Conservation (phyloP, 2,888 invertebrate species). For the Erebia aethiops region DNA sequence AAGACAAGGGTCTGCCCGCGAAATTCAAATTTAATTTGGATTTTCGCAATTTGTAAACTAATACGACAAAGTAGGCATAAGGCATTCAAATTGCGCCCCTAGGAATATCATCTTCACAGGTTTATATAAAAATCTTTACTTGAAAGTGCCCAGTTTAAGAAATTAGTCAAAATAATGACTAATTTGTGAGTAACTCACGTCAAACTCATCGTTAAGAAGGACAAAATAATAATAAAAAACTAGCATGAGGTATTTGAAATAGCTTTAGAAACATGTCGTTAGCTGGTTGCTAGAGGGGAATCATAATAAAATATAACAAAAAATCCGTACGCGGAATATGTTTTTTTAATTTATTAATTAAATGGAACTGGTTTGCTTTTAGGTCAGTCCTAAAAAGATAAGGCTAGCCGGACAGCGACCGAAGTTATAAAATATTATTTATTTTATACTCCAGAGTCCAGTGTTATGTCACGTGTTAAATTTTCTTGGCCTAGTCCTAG, state of each 20-base stretch:
- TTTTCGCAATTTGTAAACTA: too few relatives aligned
- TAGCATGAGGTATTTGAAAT: background rate
- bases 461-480: background rate
- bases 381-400: slow-evolving; percentile 17
- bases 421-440: background rate
- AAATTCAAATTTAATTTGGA: too few relatives aligned
- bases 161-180: too few relatives aligned
- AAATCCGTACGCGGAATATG: background rate
- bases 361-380: slow-evolving; percentile 16
- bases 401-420: background rate
- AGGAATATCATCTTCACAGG: too few relatives aligned
- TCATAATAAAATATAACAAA: background rate
- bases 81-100: too few relatives aligned
- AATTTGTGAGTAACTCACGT: too few relatives aligned
- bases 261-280: slow-evolving; percentile 3
- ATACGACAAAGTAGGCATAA: too few relatives aligned
- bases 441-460: background rate
- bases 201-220: too few relatives aligned
- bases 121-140: too few relatives aligned
- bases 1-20: too few relatives aligned
- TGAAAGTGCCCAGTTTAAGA: too few relatives aligned
- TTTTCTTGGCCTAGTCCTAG: background rate
- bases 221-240: too few relatives aligned
- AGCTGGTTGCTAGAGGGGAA: background rate
- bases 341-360: background rate